phyloP scores from a whole-genome alignment of 2,113 vertebrate species.

The Tauraco erythrolophus region DNA sequence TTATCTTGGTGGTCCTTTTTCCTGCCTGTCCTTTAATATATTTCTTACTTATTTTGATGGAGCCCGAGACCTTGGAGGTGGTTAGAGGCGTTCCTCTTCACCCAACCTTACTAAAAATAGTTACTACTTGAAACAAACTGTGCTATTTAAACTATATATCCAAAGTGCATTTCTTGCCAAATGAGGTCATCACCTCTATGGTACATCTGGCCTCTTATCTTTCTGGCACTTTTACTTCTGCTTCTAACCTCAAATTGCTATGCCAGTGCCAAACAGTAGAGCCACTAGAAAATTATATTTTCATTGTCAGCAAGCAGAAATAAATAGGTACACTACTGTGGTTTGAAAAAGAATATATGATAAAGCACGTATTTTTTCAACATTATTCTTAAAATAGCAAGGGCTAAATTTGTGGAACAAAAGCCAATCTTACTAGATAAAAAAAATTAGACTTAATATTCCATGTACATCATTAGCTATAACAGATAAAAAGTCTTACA shows the following conservation, averaged over 20 bases:
- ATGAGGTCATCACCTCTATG: constrained; percentile 26
- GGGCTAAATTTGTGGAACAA: neutral
- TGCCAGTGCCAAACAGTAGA: constrained; percentile 3
- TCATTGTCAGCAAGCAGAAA: neutral
- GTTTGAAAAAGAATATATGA: neutral
- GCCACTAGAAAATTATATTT: constrained; percentile 24
- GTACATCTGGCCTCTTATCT: constrained; percentile 53
- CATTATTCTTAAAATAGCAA: neutral
- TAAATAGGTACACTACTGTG: neutral
- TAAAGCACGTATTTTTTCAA: neutral
- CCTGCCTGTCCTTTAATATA: neutral
- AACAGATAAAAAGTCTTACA: neutral
- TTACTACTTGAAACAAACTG: neutral
- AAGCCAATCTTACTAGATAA: neutral
- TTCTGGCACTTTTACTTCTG: constrained; percentile 32
- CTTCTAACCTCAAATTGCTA: constrained; percentile 23
- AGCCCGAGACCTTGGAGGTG: neutral
- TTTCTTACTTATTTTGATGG: neutral
- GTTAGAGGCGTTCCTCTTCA: neutral
- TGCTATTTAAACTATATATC: neutral
- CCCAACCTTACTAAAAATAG: neutral
- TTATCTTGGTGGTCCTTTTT: neutral
- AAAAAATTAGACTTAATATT: neutral
- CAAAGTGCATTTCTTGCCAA: neutral
- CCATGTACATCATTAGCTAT: neutral